Conservation (phyloP, 2,888 invertebrate species). For the Philhelius pedissequus region DNA sequence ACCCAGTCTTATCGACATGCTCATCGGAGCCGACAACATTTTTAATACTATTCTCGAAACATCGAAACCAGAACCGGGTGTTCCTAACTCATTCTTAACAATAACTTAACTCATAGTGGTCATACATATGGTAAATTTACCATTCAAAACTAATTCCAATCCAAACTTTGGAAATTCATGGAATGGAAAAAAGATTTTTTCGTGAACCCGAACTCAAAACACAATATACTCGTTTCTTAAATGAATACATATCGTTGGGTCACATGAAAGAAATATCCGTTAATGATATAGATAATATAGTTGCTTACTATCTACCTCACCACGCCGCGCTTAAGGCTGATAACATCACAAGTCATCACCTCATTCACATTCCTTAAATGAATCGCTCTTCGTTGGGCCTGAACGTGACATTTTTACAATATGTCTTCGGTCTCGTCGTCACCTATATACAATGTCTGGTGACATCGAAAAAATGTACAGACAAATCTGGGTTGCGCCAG, state of each 20-base stretch:
- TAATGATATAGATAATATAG: neutral
- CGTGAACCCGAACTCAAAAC: conserved; percentile 7
- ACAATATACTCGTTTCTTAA: conserved; percentile 32
- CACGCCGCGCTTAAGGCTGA: conserved; percentile 33
- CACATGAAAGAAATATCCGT: conserved; percentile 33
- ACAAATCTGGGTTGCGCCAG: no score
- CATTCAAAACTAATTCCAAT: neutral
- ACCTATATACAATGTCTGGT: neutral
- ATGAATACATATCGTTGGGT: conserved; percentile 25
- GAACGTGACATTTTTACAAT: conserved; percentile 10
- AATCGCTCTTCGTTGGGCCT: conserved; percentile 34
- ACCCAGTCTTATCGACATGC: neutral
- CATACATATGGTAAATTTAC: neutral
- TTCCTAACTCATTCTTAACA: neutral
- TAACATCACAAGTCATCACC: conserved; percentile 4
- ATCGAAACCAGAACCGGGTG: neutral
- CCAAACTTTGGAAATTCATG: conserved; percentile 22
- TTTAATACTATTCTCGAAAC: neutral
- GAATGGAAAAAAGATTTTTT: no score
- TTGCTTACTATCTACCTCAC: conserved; percentile 38
- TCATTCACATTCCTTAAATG: conserved; percentile 31
- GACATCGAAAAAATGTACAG: conserved; percentile 50
- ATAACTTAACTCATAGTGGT: neutral
- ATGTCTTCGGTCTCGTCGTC: conserved; percentile 11
- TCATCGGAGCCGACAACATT: neutral